These are phyloP conservation scores for Podabrus alpinus DNA, from an alignment of 2,888 invertebrate genomes.

Conservation along the genomic window DNA sequence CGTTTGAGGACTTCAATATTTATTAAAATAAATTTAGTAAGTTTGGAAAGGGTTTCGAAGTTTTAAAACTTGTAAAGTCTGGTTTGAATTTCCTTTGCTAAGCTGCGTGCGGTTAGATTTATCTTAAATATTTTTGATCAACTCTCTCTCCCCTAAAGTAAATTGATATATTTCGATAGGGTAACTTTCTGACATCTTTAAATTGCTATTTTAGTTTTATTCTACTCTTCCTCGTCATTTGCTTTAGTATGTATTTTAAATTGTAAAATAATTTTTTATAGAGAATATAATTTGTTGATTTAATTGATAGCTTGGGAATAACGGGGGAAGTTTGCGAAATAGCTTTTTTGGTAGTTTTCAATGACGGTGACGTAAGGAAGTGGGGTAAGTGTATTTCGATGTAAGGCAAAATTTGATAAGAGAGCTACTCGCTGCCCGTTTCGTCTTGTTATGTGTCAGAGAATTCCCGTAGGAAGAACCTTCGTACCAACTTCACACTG, in stretches of 20 bases:
- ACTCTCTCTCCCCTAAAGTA: background rate
- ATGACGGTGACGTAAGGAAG: constrained; percentile 21
- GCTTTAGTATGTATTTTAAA: background rate
- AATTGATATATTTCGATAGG: background rate
- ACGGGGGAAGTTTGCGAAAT: background rate
- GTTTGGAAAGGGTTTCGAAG: background rate
- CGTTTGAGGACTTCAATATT: background rate
- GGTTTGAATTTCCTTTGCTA: background rate
- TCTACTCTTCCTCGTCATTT: background rate
- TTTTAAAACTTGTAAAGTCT: background rate
- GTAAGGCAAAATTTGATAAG: constrained; percentile 31
- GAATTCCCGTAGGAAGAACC: constrained; percentile 25
- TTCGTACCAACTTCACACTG: constrained; percentile 24
- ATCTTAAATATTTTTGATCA: background rate
- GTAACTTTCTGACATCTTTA: background rate
- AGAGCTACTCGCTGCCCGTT: constrained; percentile 30
- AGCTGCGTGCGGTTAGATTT: background rate
- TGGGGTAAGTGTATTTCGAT: constrained; percentile 29
- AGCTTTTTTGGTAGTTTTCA: constrained; percentile 18
- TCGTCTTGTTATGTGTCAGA: constrained; percentile 27
- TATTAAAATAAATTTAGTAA: background rate
- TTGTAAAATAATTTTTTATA: background rate
- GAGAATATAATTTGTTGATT: background rate
- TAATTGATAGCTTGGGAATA: background rate
- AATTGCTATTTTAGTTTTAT: background rate